Percentiles rank a stretch among this genome's conserved stretches.
These are phyloP conservation scores for Cisticola juncidis DNA, from an alignment of 2,113 vertebrate genomes.

Conservation along the genomic window DNA sequence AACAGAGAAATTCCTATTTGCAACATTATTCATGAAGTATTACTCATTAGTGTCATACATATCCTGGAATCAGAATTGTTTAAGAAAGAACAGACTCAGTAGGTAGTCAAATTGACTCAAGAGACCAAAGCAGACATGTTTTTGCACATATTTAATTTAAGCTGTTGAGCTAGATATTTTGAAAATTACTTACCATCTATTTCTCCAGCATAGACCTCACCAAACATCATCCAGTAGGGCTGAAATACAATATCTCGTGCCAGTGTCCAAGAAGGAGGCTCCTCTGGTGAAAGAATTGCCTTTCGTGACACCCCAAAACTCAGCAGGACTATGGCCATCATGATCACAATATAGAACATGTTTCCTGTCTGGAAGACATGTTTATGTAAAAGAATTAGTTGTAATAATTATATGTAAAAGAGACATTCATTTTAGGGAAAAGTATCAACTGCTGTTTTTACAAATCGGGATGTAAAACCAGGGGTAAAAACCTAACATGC, in stretches of 20 bases:
- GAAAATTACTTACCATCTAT: conserved; percentile 82
- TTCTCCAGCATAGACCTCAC: conserved; percentile 91
- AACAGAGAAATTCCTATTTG: not conserved
- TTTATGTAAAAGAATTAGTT: not conserved
- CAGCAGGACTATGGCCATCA: conserved; percentile 95
- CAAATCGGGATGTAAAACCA: not conserved
- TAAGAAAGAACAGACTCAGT: not conserved
- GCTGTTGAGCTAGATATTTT: not conserved
- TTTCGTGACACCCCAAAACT: conserved; percentile 94
- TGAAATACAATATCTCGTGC: conserved; percentile 90
- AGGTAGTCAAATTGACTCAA: not conserved
- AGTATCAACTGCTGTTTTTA: not conserved
- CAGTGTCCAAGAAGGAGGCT: conserved; percentile 88
- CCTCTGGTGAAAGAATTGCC: conserved; percentile 88
- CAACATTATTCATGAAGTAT: not conserved
- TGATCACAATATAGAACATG: conserved; percentile 98
- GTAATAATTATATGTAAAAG: not conserved
- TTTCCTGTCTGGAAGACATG: conserved; percentile 82
- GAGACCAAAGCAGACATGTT: not conserved
- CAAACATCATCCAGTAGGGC: conserved; percentile 98
- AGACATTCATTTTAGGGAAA: not conserved
- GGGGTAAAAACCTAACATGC: not conserved
- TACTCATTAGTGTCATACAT: not conserved
- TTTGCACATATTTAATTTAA: not conserved
- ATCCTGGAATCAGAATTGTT: not conserved